Percentiles rank a stretch among this genome's conserved stretches.
These are phyloP conservation scores for Labeo rohita DNA, from an alignment of 2,113 vertebrate species.

Conservation along the genomic window DNA sequence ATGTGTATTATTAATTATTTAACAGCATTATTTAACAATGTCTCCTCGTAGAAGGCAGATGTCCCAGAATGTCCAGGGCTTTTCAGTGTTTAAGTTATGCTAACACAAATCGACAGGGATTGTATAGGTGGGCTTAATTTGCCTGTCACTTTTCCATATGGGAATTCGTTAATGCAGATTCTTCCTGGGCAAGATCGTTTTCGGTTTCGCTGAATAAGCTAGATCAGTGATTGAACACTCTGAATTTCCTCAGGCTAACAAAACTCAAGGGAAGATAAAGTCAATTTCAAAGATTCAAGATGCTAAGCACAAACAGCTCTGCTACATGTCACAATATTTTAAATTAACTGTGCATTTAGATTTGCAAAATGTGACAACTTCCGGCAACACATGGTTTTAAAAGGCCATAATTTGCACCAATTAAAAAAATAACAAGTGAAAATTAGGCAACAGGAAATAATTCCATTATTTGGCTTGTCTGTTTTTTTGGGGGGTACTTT, in stretches of 20 bases:
- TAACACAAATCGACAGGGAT: background rate
- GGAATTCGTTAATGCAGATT: constrained; percentile 1
- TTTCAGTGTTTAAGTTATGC: background rate
- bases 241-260: constrained; percentile 11
- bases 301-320: background rate
- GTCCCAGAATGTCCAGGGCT: background rate
- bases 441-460: constrained; percentile 6
- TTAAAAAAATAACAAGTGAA: background rate
- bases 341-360: background rate
- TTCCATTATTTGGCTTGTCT: background rate
- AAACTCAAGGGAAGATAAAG: constrained; percentile 15
- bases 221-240: background rate
- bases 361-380: background rate
- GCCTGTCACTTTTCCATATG: background rate
- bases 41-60: background rate
- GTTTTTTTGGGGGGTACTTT: background rate
- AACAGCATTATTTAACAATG: background rate
- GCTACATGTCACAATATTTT: background rate
- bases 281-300: background rate
- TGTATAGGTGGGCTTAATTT: background rate
- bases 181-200: background rate
- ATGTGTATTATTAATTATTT: background rate
- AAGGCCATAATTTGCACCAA: background rate
- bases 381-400: background rate
- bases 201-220: background rate